Percentiles rank a stretch among this genome's conserved stretches.
Conservation (phyloP, 2,113 vertebrate genomes). For the Donacobius atricapilla region DNA sequence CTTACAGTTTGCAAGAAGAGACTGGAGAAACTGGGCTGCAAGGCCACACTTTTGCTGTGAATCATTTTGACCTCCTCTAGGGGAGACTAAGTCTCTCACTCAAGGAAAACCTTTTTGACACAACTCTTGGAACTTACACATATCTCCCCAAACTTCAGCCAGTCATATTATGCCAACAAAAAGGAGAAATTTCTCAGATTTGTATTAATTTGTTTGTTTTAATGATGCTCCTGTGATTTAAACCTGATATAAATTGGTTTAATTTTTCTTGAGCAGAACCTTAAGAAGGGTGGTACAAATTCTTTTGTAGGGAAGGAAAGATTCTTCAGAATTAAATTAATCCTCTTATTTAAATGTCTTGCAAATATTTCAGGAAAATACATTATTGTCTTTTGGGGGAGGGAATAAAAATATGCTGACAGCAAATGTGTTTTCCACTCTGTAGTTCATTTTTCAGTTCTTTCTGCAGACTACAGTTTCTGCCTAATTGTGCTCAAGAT, state of each 20-base stretch:
- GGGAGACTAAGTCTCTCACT: neutral
- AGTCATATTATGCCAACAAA: neutral
- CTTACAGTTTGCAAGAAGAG: neutral
- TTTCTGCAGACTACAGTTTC: neutral
- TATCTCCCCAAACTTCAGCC: neutral
- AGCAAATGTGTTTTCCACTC: neutral
- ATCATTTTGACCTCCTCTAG: neutral
- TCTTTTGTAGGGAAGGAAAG: neutral
- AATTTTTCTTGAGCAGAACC: neutral
- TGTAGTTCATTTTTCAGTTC: neutral
- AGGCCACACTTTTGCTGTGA: neutral
- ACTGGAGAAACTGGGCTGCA: neutral
- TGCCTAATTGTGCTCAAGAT: neutral
- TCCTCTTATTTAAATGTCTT: neutral
- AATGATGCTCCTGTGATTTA: neutral
- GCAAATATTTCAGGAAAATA: neutral
- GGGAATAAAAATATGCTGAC: neutral
- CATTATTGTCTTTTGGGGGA: neutral
- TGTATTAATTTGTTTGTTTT: neutral
- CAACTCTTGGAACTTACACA: neutral
- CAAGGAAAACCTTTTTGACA: neutral
- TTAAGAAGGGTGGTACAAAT: neutral
- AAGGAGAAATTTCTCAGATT: neutral
- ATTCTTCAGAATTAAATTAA: neutral
- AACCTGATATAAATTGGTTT: neutral